Evolutionary conservation across 2,113 vertebrate genomes (phyloP).

Genomic region (Lichenostomus cassidix): DNA sequence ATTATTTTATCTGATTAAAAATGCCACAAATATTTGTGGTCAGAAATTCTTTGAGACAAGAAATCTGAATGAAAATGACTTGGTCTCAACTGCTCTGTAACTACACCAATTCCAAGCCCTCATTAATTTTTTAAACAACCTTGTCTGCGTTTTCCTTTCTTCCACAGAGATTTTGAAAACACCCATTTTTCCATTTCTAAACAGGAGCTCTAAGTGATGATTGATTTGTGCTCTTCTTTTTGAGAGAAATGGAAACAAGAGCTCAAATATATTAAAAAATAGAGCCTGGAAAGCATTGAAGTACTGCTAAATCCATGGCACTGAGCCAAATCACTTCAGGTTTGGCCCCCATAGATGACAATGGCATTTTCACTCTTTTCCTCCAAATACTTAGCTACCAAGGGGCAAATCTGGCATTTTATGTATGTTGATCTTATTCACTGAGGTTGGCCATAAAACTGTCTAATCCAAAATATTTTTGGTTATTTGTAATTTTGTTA

Average conservation of each 20-base stretch:
- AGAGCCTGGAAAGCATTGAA: not conserved
- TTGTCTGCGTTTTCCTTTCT: not conserved
- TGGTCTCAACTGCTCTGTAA: not conserved
- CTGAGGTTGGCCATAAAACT: not conserved
- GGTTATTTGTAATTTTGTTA: not conserved
- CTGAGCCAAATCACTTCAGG: not conserved
- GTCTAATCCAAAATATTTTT: not conserved
- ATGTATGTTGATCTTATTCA: not conserved
- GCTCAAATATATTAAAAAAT: not conserved
- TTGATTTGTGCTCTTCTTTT: not conserved
- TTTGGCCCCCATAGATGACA: accelerated
- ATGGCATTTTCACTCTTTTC: not conserved
- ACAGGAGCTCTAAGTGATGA: not conserved
- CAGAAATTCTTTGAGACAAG: not conserved
- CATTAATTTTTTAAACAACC: not conserved
- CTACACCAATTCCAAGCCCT: not conserved
- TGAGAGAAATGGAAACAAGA: not conserved
- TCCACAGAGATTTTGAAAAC: not conserved
- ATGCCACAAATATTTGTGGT: not conserved
- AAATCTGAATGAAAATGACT: not conserved
- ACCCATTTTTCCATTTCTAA: not conserved
- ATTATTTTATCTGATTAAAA: not conserved
- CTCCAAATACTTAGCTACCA: not conserved
- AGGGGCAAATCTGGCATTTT: not conserved
- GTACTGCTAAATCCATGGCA: not conserved